Conservation (phyloP, 2,797 vertebrate species). For the Tangara arthus region DNA sequence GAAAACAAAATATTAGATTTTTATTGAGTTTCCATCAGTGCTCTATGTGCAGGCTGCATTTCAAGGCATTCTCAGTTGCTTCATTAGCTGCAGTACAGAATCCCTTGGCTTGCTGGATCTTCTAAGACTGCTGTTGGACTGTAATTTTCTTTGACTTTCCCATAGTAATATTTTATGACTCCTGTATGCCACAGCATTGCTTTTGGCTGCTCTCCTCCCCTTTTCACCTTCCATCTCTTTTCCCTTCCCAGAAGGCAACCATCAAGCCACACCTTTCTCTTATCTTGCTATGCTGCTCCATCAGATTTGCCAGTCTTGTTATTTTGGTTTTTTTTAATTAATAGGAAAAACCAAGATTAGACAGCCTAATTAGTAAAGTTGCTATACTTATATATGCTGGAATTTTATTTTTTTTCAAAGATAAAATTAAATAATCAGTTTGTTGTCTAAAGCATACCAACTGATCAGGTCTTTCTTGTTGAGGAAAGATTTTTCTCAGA, state of each 20-base stretch:
- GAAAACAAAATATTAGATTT: not conserved
- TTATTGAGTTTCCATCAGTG: not conserved
- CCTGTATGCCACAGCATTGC: not conserved
- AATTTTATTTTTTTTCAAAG: not conserved
- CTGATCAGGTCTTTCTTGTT: not conserved
- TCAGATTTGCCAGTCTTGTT: not conserved
- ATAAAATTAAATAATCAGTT: not conserved
- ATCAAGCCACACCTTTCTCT: not conserved
- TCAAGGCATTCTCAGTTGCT: not conserved
- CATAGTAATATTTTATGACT: not conserved
- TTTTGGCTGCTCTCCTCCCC: not conserved
- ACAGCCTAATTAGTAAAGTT: not conserved
- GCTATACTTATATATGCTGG: not conserved
- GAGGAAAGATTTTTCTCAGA: not conserved
- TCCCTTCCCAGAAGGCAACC: not conserved
- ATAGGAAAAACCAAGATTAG: not conserved
- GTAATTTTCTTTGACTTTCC: not conserved
- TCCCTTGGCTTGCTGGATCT: not conserved
- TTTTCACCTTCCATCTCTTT: not conserved
- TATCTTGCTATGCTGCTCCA: not conserved
- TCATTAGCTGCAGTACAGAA: not conserved
- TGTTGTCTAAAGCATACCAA: not conserved
- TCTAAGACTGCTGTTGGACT: not conserved
- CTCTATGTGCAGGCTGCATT: not conserved
- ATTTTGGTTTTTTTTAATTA: not conserved